A percentile compares a stretch with the other conserved stretches of the same genome.
These are phyloP conservation scores for Carettochelys insculpta DNA, from an alignment of 2,113 vertebrate species.

Conservation along the genomic window DNA sequence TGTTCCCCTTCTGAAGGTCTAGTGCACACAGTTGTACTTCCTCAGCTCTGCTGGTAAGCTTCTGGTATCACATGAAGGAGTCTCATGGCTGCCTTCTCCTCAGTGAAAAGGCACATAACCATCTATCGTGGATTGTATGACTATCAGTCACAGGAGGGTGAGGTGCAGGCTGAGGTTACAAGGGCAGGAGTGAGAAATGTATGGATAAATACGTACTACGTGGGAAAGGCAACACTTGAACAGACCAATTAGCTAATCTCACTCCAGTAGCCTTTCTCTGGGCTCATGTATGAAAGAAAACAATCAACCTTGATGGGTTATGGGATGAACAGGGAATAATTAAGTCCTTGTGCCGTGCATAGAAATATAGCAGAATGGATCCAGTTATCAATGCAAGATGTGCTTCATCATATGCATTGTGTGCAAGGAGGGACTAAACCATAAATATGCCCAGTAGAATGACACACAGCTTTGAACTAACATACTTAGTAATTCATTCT, in stretches of 20 bases:
- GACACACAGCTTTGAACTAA: not conserved
- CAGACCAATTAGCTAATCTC: not conserved
- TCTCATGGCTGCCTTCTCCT: not conserved
- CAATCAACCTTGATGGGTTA: not conserved
- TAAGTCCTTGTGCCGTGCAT: not conserved
- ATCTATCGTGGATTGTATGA: not conserved
- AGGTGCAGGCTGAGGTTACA: not conserved
- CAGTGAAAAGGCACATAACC: not conserved
- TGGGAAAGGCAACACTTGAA: fast-evolving
- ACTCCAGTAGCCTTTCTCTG: not conserved
- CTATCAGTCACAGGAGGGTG: not conserved
- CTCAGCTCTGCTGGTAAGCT: fast-evolving
- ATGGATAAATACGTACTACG: not conserved
- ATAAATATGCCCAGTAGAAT: not conserved
- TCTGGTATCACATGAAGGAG: not conserved
- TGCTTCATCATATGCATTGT: not conserved
- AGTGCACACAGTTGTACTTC: fast-evolving
- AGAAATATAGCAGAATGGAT: not conserved
- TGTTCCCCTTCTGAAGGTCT: fast-evolving
- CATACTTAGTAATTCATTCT: not conserved
- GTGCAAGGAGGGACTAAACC: not conserved
- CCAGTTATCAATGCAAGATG: not conserved
- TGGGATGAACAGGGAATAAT: not conserved
- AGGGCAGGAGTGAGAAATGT: not conserved
- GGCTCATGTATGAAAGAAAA: not conserved